phyloP scores from a whole-genome alignment of 92 coral and sea anemone genomes.

The Palythoa grandiflora region DNA sequence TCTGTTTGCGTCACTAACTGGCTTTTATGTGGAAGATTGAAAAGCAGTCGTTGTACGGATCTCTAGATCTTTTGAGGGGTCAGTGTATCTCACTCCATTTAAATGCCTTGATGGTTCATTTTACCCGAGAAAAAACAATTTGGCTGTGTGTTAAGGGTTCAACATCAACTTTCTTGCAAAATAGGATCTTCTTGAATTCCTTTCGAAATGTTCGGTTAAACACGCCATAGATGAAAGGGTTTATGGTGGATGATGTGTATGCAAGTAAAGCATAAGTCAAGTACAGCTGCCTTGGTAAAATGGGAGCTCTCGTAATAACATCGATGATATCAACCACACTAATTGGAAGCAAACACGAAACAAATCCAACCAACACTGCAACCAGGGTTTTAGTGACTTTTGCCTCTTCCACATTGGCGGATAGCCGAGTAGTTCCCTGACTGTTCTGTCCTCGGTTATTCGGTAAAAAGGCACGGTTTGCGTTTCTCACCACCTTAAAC shows the following conservation, averaged over 20 bases:
- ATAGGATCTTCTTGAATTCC: too few species aligned
- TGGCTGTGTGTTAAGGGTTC: too few species aligned
- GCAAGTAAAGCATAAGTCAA: conserved; percentile 62
- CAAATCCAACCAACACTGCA: conserved; percentile 74
- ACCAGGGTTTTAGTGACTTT: conserved; percentile 78
- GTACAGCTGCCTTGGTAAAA: conserved; percentile 63
- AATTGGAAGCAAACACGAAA: conserved; percentile 73
- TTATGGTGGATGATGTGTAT: conserved; percentile 56
- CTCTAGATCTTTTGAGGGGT: too few species aligned
- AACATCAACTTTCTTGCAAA: too few species aligned
- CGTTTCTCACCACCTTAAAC: conserved; percentile 30
- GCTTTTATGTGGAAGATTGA: too few species aligned
- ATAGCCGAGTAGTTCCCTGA: conserved; percentile 34
- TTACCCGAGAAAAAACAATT: too few species aligned
- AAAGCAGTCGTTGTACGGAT: too few species aligned
- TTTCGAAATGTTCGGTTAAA: too few species aligned
- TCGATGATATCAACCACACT: conserved; percentile 63
- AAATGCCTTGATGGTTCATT: too few species aligned
- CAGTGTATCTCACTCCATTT: too few species aligned
- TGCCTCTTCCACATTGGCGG: conserved; percentile 72
- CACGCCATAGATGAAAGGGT: too few species aligned
- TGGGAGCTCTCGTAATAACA: conserved; percentile 54
- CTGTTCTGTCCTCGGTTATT: conserved; percentile 27
- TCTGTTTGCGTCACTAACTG: too few species aligned
- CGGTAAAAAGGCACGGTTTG: conserved; percentile 52